Evolutionary conservation across 2,797 vertebrate species (phyloP).

Genomic region (Labeo calbasu): DNA sequence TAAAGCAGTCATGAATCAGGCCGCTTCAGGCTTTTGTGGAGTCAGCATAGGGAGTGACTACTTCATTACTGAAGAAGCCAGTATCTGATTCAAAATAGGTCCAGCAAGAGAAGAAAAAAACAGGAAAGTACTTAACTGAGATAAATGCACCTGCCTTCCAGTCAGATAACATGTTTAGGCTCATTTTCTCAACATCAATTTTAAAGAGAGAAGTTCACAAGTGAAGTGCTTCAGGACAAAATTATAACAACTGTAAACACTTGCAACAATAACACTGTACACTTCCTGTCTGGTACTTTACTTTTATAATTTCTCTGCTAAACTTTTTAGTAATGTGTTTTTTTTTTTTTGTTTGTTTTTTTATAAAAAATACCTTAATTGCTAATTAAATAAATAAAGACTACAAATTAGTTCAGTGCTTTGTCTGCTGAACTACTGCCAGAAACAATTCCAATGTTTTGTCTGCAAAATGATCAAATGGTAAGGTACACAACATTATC

Average conservation of each 20-base stretch:
- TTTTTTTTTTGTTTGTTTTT: not conserved
- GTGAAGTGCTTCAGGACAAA: constrained; percentile 12
- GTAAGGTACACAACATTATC: not conserved
- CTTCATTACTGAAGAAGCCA: constrained; percentile 53
- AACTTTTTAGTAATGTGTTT: not conserved
- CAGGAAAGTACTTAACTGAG: constrained; percentile 39
- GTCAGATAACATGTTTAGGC: constrained; percentile 41
- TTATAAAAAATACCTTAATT: not conserved
- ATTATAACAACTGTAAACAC: not conserved
- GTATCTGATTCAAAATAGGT: constrained; percentile 41
- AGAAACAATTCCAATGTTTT: not conserved
- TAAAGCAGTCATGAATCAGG: constrained; percentile 55
- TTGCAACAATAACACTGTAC: not conserved
- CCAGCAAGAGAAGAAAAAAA: constrained; percentile 23
- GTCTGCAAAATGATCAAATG: not conserved
- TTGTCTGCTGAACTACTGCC: not conserved
- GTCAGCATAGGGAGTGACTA: constrained; percentile 54
- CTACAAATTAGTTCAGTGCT: not conserved
- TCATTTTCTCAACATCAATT: constrained; percentile 24
- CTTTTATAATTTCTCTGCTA: not conserved
- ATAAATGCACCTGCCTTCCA: constrained; percentile 38
- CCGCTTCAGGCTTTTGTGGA: constrained; percentile 25
- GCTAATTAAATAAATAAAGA: not conserved
- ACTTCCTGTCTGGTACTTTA: not conserved
- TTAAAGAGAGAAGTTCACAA: not conserved